These are phyloP conservation scores for Cyanoliseus patagonus DNA, from an alignment of 2,113 vertebrate species.

Conservation along the genomic window DNA sequence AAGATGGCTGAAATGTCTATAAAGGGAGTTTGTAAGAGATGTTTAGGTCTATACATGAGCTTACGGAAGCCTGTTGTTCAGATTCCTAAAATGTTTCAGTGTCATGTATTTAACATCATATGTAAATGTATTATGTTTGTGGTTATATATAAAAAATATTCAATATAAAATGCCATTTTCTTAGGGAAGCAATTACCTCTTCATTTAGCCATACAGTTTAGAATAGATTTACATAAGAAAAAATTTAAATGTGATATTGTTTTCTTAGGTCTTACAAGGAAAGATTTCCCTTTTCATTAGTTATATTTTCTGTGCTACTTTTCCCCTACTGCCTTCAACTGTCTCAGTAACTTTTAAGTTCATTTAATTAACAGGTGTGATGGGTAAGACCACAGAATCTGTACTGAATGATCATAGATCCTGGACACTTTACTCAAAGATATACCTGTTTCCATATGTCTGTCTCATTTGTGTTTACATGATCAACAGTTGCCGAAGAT, in stretches of 20 bases:
- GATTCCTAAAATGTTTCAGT: background rate
- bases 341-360: background rate
- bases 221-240: background rate
- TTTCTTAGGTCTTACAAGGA: background rate
- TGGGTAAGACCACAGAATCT: background rate
- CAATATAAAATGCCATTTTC: background rate
- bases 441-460: background rate
- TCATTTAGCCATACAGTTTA: background rate
- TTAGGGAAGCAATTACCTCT: background rate
- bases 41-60: background rate
- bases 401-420: background rate
- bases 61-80: background rate
- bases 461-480: background rate
- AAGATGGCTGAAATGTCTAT: background rate
- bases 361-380: background rate
- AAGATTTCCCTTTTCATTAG: background rate
- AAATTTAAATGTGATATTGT: background rate
- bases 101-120: background rate
- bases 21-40: background rate
- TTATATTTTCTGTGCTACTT: background rate
- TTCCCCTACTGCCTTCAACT: background rate
- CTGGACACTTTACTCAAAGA: background rate
- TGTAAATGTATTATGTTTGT: background rate
- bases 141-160: background rate
- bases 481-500: background rate